Evolutionary conservation across 2,113 vertebrate genomes (phyloP), one percentile per base, ranked within the genome.

Genomic region (Ptyas mucosa): DNA sequence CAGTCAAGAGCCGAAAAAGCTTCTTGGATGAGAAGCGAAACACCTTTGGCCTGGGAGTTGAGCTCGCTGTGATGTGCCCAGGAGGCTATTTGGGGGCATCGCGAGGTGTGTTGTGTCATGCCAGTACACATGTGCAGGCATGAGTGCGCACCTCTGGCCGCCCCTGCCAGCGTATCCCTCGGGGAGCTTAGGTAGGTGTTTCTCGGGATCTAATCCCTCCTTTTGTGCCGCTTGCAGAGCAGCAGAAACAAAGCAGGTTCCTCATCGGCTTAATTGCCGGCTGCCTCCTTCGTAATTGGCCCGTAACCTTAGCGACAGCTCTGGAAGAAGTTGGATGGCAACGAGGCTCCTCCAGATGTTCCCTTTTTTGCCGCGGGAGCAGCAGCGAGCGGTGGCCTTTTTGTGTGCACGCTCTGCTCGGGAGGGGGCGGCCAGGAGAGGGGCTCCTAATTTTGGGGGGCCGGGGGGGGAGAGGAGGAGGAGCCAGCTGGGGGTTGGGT

Each of bases 281-380:
- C 26, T 87, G 23, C 54, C 34, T 91, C 21, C 61, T 46, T 81
- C 23, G 8, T 89, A 92, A 89, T 93, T 94, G 91, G 91, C 93
- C 94, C 92, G 88, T 93, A 93, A 89, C 94, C 95, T 93, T 15
- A 54, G 64, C 92, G 93, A 90, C 93, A 88, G 0, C 2, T 7
- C 3, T 26, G 51, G 53, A 89, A 95, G 89, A 53, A 88, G 93
- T 53, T 64, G 54, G 52, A 4, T 1, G 93, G 49, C 34, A 53
- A 0, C 2, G n/a, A n/a, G 52, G 52, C 7, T 64, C 1, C 14
- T 93, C 26, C 88, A 87, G 58, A 53, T 55, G 23, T 39, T 39
- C 93, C 85, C 64, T 64, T 49, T 49, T 43, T 29, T 1, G 55
- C 55, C 8, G 55, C 20, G 7, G 53, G 5, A 55, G 24, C 58